phyloP scores from a whole-genome alignment of 2,888 invertebrate species.

The Sminthurides aquaticus region DNA sequence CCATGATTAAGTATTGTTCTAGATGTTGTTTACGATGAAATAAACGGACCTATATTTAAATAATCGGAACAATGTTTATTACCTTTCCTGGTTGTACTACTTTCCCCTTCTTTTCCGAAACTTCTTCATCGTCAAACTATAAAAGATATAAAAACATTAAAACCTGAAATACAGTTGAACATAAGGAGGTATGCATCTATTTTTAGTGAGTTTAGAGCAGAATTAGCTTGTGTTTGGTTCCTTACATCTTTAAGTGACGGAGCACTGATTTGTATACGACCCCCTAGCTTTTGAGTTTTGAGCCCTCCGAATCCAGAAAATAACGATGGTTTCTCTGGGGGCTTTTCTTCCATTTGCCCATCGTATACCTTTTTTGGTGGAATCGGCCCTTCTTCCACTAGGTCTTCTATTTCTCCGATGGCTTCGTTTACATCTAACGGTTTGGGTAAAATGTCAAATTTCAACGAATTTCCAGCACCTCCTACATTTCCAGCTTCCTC shows the following conservation, averaged over 20 bases:
- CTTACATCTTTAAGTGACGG: conserved; percentile 61
- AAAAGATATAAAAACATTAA: conserved; percentile 44
- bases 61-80: too few relatives aligned
- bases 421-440: not conserved
- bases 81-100: conserved; percentile 52
- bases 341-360: conserved; percentile 32
- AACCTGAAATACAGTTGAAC: conserved; percentile 1
- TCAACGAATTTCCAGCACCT: not conserved
- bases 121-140: conserved; percentile 58
- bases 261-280: conserved; percentile 59
- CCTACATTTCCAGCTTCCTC: not conserved
- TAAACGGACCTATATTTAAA: too few relatives aligned
- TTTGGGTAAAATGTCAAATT: conserved; percentile 13
- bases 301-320: not conserved
- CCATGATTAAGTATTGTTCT: not conserved
- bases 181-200: conserved; percentile 6
- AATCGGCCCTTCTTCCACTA: conserved; percentile 33
- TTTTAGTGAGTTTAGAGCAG: too few relatives aligned
- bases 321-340: conserved; percentile 17
- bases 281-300: conserved; percentile 23
- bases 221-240: too few relatives aligned
- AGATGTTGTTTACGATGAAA: too few relatives aligned
- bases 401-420: not conserved
- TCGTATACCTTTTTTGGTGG: conserved; percentile 40
- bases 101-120: conserved; percentile 42